Percentiles rank a stretch among this genome's conserved stretches.
These are phyloP conservation scores for Epinotia bilunana DNA, from an alignment of 2,888 invertebrate species.

Conservation along the genomic window DNA sequence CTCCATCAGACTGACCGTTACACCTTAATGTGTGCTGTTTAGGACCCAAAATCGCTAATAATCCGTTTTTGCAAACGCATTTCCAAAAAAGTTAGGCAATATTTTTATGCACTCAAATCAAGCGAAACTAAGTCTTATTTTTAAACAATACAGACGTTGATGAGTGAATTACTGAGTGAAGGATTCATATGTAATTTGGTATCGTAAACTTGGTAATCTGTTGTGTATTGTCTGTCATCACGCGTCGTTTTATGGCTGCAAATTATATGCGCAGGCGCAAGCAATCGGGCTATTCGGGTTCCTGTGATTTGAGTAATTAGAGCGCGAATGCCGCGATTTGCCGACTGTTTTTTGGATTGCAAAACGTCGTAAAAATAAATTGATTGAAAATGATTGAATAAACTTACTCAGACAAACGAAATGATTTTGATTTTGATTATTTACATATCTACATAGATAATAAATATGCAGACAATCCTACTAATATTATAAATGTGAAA, in stretches of 20 bases:
- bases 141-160: not conserved
- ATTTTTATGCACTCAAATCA: not conserved
- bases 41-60: slow-evolving; percentile 3
- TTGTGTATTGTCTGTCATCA: slow-evolving; percentile 60
- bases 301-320: slow-evolving; percentile 18
- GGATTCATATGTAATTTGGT: slow-evolving; percentile 54
- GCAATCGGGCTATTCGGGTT: slow-evolving; percentile 45
- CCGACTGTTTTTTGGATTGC: slow-evolving; percentile 1
- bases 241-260: slow-evolving; percentile 61
- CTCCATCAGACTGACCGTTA: not conserved
- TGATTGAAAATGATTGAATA: not conserved
- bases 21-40: not conserved
- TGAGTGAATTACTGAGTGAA: slow-evolving; percentile 15
- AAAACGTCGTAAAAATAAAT: not conserved
- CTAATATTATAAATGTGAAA: too few species aligned
- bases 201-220: slow-evolving; percentile 59
- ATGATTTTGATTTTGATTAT: too few species aligned
- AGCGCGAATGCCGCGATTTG: slow-evolving; percentile 13
- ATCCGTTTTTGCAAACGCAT: not conserved
- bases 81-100: not conserved
- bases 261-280: slow-evolving; percentile 58
- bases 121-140: not conserved
- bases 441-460: too few species aligned
- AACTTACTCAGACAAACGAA: too few species aligned
- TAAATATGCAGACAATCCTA: too few species aligned